These are phyloP conservation scores for Drosophila setosimentum DNA, from an alignment of 2,888 invertebrate genomes.

Conservation along the genomic window DNA sequence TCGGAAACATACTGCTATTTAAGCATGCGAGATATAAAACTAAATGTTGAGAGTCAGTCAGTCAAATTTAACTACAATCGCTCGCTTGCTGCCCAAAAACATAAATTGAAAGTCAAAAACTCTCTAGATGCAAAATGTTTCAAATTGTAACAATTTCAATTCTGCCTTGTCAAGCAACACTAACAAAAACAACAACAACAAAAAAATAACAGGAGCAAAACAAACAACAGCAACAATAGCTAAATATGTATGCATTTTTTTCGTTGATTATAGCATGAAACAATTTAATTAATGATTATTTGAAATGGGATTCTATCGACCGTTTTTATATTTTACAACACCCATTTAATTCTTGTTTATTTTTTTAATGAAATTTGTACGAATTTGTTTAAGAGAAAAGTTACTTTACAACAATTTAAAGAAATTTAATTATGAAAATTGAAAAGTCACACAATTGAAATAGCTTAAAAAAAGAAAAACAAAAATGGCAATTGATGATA, in stretches of 20 bases:
- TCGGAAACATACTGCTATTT: constrained; percentile 17
- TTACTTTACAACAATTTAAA: constrained; percentile 46
- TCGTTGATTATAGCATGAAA: constrained; percentile 71
- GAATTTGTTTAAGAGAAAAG: constrained; percentile 69
- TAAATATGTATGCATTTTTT: constrained; percentile 71
- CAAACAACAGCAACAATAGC: constrained; percentile 47
- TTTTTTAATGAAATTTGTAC: constrained; percentile 66
- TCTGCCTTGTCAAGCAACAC: constrained; percentile 44
- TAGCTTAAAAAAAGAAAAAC: constrained; percentile 48
- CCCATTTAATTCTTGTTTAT: constrained; percentile 53
- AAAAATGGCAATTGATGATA: constrained; percentile 48
- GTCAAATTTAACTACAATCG: constrained; percentile 46
- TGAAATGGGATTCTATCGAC: constrained; percentile 57
- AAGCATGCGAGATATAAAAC: constrained; percentile 43
- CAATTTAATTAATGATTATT: constrained; percentile 63
- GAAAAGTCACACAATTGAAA: constrained; percentile 52
- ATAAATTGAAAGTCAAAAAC: background rate
- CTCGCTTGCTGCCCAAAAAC: constrained; percentile 56
- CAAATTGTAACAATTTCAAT: constrained; percentile 44
- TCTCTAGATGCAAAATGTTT: constrained; percentile 50
- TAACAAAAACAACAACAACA: constrained; percentile 34
- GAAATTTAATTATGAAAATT: constrained; percentile 36
- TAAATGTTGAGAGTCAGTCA: constrained; percentile 51
- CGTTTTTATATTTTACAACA: constrained; percentile 26
- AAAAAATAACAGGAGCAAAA: constrained; percentile 28